phyloP scores from a whole-genome alignment of 2,888 invertebrate species.

The Drosophila stalkeri region DNA sequence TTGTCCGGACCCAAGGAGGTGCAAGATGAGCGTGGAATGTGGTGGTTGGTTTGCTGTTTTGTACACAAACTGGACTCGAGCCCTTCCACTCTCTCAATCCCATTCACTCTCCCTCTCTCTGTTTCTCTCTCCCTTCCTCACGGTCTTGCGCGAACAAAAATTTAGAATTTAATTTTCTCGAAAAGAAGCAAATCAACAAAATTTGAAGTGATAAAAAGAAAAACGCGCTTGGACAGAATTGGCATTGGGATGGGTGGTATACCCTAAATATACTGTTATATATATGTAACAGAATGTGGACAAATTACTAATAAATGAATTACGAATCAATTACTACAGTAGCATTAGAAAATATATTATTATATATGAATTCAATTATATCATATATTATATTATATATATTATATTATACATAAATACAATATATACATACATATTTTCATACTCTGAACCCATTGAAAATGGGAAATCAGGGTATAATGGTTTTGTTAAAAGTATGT shows the following conservation, averaged over 20 bases:
- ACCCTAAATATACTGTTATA: not conserved
- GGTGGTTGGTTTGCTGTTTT: conserved; percentile 25
- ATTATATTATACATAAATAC: no score
- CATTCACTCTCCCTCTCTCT: not conserved
- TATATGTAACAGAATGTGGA: not conserved
- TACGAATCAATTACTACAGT: no score
- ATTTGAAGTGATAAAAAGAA: conserved; percentile 45
- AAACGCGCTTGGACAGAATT: conserved; percentile 28
- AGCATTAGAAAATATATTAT: no score
- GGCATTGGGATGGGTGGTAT: not conserved
- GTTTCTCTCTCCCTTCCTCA: not conserved
- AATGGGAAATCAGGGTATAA: no score
- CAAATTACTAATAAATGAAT: no score
- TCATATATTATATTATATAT: no score
- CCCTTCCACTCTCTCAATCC: not conserved
- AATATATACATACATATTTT: no score
- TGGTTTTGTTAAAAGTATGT: no score
- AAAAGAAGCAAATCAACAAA: conserved; percentile 72
- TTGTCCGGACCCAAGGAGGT: conserved; percentile 37
- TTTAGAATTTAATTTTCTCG: conserved; percentile 75
- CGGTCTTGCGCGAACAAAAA: conserved; percentile 54
- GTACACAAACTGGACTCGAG: conserved; percentile 38
- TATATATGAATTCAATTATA: no score
- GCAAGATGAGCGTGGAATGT: conserved; percentile 34
- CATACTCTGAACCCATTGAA: no score